phyloP scores from a whole-genome alignment of 1,140 invertebrate genomes.

The Dendrolimus punctatus region DNA sequence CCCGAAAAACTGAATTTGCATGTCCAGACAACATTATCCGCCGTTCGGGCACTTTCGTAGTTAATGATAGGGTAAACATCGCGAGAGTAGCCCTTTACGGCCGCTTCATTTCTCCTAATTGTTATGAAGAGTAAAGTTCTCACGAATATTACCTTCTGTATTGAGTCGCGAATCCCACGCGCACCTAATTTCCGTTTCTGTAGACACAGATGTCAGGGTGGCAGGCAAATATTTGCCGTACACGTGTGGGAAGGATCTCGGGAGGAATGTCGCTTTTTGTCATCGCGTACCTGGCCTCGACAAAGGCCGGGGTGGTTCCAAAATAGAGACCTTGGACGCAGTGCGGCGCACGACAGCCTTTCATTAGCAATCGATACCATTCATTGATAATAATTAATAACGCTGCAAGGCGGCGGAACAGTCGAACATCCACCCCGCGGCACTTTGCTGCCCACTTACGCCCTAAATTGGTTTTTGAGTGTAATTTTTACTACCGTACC shows the following conservation, averaged over 20 bases:
- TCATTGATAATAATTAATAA: slow-evolving; percentile 59
- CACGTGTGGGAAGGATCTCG: slow-evolving; percentile 31
- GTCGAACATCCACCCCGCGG: slow-evolving; percentile 25
- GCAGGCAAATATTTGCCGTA: slow-evolving; percentile 48
- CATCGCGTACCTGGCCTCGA: slow-evolving; percentile 34
- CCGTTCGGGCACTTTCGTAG: slow-evolving; percentile 28
- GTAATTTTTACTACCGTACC: slow-evolving; percentile 65
- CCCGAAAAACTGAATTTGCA: slow-evolving; percentile 61
- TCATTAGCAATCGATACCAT: slow-evolving; percentile 59
- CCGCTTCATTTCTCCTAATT: slow-evolving; percentile 65
- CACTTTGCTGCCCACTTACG: slow-evolving; percentile 33
- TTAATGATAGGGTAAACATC: slow-evolving; percentile 64
- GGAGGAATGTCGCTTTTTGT: slow-evolving; percentile 40
- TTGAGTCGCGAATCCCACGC: slow-evolving; percentile 58
- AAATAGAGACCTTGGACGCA: slow-evolving; percentile 34
- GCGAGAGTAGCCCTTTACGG: slow-evolving; percentile 51
- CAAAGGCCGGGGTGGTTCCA: slow-evolving; percentile 11
- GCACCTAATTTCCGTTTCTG: slow-evolving; percentile 46
- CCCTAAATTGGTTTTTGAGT: slow-evolving; percentile 43
- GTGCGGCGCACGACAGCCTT: slow-evolving; percentile 38
- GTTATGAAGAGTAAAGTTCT: slow-evolving; percentile 55
- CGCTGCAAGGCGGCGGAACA: slow-evolving; percentile 22
- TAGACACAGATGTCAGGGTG: slow-evolving; percentile 46
- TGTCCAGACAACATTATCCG: slow-evolving; percentile 60
- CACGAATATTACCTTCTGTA: slow-evolving; percentile 60